phyloP scores from a whole-genome alignment of 1,140 invertebrate species.

The Neoseiulus cucumeris region DNA sequence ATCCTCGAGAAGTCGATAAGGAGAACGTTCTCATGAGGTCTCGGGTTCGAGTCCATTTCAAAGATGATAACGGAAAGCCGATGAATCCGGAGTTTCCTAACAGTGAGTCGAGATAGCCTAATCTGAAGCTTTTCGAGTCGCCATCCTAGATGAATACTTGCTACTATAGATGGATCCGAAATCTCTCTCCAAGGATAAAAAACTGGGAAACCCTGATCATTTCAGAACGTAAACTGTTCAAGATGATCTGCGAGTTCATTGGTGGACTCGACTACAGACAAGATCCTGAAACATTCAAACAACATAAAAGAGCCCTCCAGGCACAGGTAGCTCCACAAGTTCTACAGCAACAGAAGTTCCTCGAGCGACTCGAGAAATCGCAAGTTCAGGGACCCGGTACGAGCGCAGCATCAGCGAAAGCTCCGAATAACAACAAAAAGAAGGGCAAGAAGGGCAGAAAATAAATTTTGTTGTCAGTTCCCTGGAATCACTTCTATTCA shows the following conservation, averaged over 20 bases:
- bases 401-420: neutral
- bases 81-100: constrained; percentile 49
- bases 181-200: too few species aligned
- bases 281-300: constrained; percentile 1
- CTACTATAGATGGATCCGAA: too few species aligned
- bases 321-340: constrained; percentile 3
- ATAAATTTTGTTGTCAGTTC: neutral
- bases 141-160: too few species aligned
- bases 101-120: constrained; percentile 28
- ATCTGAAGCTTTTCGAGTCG: too few species aligned
- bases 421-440: neutral
- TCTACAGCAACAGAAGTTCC: neutral
- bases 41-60: constrained; percentile 71
- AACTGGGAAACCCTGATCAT: neutral
- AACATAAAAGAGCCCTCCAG: neutral
- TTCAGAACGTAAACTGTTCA: neutral
- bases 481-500: too few species aligned
- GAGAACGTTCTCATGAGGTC: constrained; percentile 55
- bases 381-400: neutral
- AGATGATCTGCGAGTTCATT: neutral
- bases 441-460: neutral
- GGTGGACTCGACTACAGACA: neutral
- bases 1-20: constrained; percentile 72
- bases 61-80: constrained; percentile 67
- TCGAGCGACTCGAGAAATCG: constrained; percentile 7